These are phyloP conservation scores for Perca flavescens DNA, from an alignment of 2,113 vertebrate species.

Conservation along the genomic window DNA sequence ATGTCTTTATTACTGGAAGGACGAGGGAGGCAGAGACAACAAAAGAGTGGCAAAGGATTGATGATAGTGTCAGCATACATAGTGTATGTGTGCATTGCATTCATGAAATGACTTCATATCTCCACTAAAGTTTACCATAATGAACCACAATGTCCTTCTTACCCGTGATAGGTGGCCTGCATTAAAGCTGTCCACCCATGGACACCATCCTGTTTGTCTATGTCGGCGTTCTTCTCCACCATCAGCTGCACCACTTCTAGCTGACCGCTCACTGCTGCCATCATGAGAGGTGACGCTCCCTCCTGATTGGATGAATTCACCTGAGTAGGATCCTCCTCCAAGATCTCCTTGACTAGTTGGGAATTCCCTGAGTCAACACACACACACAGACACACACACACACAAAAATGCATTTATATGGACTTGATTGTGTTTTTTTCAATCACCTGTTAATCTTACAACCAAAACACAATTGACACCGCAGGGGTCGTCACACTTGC, in stretches of 20 bases:
- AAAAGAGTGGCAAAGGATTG: background rate
- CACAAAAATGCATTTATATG: background rate
- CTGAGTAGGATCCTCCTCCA: slow-evolving; percentile 92
- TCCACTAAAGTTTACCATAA: background rate
- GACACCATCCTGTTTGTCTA: slow-evolving; percentile 93
- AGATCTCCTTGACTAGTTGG: slow-evolving; percentile 93
- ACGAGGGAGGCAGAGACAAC: background rate
- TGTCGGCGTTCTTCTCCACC: slow-evolving; percentile 91
- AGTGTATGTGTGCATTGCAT: background rate
- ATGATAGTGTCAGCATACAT: background rate
- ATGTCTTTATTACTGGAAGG: slow-evolving; percentile 92
- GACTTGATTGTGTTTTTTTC: background rate
- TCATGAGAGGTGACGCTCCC: slow-evolving; percentile 95
- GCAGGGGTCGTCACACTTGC: too few relatives aligned
- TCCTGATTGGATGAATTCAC: slow-evolving; percentile 94
- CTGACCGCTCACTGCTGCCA: slow-evolving; percentile 94
- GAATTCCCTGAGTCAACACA: slow-evolving; percentile 86
- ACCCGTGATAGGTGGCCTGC: slow-evolving; percentile 99
- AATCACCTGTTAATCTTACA: background rate
- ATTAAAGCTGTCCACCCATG: slow-evolving; percentile 98
- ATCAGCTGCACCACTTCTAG: slow-evolving; percentile 93
- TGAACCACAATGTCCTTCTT: slow-evolving; percentile 9
- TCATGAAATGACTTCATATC: background rate
- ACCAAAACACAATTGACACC: background rate
- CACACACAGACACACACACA: slow-evolving; percentile 3